Percentiles rank a stretch among this genome's conserved stretches.
Evolutionary conservation across 1,140 invertebrate genomes (phyloP).

Genomic region (Limonius californicus): DNA sequence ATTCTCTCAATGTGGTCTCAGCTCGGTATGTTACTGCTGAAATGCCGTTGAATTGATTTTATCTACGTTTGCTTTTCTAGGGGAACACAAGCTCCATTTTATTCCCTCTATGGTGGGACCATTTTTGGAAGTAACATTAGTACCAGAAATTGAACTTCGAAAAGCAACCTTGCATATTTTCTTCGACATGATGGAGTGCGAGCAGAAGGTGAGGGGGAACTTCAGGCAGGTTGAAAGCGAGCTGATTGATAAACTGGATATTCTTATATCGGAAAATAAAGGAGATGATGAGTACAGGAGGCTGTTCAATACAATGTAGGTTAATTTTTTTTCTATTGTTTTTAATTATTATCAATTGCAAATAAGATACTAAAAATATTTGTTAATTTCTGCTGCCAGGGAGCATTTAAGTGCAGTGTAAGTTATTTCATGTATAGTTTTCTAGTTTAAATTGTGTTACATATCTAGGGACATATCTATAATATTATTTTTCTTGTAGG

Average conservation of each 20-base stretch:
- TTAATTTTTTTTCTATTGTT: slow-evolving; percentile 39
- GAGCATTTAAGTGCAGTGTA: slow-evolving; percentile 88
- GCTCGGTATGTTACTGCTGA: slow-evolving; percentile 58
- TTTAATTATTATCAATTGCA: neutral
- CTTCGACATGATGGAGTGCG: slow-evolving; percentile 96
- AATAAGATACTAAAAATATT: neutral
- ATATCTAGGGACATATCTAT: too few species aligned
- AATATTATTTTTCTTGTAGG: slow-evolving; percentile 52
- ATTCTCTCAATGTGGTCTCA: slow-evolving; percentile 93
- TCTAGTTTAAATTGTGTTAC: too few species aligned
- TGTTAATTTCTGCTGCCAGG: slow-evolving; percentile 45
- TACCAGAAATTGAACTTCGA: slow-evolving; percentile 82
- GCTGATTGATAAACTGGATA: slow-evolving; percentile 89
- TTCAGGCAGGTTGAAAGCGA: slow-evolving; percentile 89
- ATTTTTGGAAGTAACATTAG: slow-evolving; percentile 86
- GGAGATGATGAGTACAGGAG: slow-evolving; percentile 90
- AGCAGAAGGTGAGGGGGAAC: slow-evolving; percentile 75
- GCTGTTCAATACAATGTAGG: slow-evolving; percentile 92
- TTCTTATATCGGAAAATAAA: slow-evolving; percentile 87
- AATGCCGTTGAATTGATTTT: too few species aligned
- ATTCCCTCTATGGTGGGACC: slow-evolving; percentile 92
- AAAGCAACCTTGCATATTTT: slow-evolving; percentile 92
- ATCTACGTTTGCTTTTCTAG: slow-evolving; percentile 43
- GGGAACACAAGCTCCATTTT: slow-evolving; percentile 80
- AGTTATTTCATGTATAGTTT: slow-evolving; percentile 49